Base-by-base conservation (phyloP, 2,888 invertebrate species). In the Mimachlamys varia region DNA sequence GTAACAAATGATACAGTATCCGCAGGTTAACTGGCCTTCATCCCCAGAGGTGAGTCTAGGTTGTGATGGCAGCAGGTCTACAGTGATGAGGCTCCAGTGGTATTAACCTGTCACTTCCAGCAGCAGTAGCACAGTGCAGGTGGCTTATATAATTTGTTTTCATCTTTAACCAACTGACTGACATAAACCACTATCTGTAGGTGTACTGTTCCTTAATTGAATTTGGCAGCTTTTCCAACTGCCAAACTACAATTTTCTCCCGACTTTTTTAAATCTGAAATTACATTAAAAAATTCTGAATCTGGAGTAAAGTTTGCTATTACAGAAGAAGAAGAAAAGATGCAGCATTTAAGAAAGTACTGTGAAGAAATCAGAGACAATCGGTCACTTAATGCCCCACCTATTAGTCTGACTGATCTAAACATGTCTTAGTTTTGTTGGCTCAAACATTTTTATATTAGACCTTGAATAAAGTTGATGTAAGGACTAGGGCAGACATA, bases 81-180 rank as follows among this genome's bases (percentile, higher is more conserved):
- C 33, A 33, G 76, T 33, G 76, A 76, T 76, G 12, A 76, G 76
- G 76, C 76, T 76, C 76, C 76, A 76, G 12, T 33, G 22, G 76
- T 76, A 76, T 76, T 76, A 76, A 33, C 33, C 76, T 76, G 76
- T 76, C 76, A 76, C 27, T 33, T 27, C 33, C 22, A 33, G 76
- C 76, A 27, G 10, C 13, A 76, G 33, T 33, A 76, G 76, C 33
- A 19, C 0, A 76, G 76, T 76, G 76, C 76, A 76, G 76, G 76
- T 76, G 76, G 76, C 76, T 76, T 76, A 76, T 76, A 76, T 27
- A 76, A 76, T 76, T 76, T 76, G 76, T 76, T 76, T 76, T 76
- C 76, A 33, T 76, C 76, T 22, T 1, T 22, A 62, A 62, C n/a
- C 62, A n/a, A 7, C n/a, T 15, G 22, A 76, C 76, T 76, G 76